phyloP scores from a whole-genome alignment of 2,888 invertebrate genomes.

The Euplexia lucipara region DNA sequence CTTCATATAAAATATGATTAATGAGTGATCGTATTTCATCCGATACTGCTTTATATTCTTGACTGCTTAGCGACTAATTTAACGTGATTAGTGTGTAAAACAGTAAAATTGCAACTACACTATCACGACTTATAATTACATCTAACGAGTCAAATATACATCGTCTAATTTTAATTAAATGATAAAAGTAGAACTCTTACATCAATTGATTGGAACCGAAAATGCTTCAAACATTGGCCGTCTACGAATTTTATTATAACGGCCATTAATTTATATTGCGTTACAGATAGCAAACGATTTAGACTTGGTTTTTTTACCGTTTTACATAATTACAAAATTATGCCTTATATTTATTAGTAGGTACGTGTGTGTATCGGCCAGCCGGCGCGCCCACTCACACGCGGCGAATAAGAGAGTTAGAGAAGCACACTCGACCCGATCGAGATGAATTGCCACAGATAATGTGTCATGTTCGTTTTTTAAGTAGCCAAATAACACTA shows the following conservation, averaged over 20 bases:
- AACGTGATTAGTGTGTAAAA: constrained; percentile 48
- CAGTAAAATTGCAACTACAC: constrained; percentile 32
- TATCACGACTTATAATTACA: constrained; percentile 53
- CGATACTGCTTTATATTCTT: constrained; percentile 42
- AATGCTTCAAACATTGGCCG: constrained; percentile 82
- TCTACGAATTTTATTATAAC: constrained; percentile 85
- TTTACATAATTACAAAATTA: constrained; percentile 90
- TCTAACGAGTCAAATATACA: constrained; percentile 64
- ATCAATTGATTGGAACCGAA: constrained; percentile 80
- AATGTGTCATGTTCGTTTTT: constrained; percentile 84
- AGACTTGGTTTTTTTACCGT: constrained; percentile 85
- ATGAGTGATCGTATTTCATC: constrained; percentile 47
- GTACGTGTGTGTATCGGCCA: constrained; percentile 66
- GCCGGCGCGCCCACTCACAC: constrained; percentile 81
- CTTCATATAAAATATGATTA: constrained; percentile 46
- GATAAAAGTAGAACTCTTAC: constrained; percentile 83
- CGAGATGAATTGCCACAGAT: constrained; percentile 85
- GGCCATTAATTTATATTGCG: constrained; percentile 87
- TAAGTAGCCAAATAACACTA: constrained; percentile 81
- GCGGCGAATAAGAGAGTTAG: constrained; percentile 80
- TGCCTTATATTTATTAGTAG: constrained; percentile 82
- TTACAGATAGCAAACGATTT: constrained; percentile 87
- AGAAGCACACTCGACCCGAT: constrained; percentile 77
- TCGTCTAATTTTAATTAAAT: constrained; percentile 78
- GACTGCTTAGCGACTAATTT: constrained; percentile 45